Evolutionary conservation across 2,797 vertebrate genomes (phyloP).

Genomic region (Ciconia nigra): DNA sequence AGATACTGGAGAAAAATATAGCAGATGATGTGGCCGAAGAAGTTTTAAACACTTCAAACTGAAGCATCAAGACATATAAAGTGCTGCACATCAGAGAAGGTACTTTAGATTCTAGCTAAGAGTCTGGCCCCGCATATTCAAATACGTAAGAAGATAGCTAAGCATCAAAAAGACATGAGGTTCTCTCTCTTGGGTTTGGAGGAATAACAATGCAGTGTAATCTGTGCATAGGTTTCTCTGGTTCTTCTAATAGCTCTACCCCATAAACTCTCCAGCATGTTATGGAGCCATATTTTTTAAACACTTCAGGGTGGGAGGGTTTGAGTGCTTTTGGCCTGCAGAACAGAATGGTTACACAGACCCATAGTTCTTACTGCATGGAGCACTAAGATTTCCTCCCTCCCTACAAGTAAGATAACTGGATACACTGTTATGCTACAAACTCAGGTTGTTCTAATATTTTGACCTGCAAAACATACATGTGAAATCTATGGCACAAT

Average conservation of each 20-base stretch:
- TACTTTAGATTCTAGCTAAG: background rate
- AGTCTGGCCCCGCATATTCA: background rate
- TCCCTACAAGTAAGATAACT: background rate
- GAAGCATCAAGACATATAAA: background rate
- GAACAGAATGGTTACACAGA: background rate
- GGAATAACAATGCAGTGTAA: background rate
- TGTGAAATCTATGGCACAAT: background rate
- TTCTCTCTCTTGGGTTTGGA: background rate
- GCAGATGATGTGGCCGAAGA: background rate
- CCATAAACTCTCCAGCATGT: background rate
- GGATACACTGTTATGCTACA: background rate
- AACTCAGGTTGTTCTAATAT: background rate
- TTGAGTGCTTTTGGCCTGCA: background rate
- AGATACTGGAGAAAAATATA: background rate
- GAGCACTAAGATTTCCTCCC: background rate
- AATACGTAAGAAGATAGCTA: background rate
- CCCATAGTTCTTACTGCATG: background rate
- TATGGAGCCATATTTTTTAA: background rate
- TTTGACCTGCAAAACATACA: background rate
- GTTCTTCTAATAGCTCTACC: background rate
- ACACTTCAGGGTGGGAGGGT: background rate
- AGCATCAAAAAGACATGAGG: background rate
- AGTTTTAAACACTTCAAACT: background rate
- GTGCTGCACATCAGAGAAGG: background rate
- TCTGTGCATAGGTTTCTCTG: background rate